phyloP scores from a whole-genome alignment of 2,113 vertebrate species.

The Pao palembangensis region DNA sequence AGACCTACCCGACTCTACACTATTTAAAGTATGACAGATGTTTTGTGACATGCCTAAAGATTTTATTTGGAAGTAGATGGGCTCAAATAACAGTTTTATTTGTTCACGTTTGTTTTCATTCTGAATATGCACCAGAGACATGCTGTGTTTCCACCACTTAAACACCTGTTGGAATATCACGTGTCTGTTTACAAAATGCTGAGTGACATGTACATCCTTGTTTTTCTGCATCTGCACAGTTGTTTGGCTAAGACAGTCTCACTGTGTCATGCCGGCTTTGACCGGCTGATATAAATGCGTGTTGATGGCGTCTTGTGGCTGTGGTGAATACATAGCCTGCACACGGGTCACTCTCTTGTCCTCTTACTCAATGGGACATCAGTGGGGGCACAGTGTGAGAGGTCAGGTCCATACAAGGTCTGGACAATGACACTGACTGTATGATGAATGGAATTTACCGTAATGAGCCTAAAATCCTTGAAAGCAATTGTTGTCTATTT shows the following conservation, averaged over 20 bases:
- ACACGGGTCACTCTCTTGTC: conserved; percentile 35
- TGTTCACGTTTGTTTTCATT: conserved; percentile 16
- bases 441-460: conserved; percentile 29
- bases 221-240: not conserved
- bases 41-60: conserved; percentile 12
- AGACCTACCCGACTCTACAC: conserved; percentile 44
- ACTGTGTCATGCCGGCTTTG: conserved; percentile 27
- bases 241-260: conserved; percentile 9
- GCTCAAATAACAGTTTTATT: conserved; percentile 19
- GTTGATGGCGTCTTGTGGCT: conserved; percentile 48
- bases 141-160: not conserved
- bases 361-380: conserved; percentile 32
- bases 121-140: conserved; percentile 6
- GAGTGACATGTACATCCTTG: conserved; percentile 1
- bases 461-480: conserved; percentile 34
- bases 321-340: conserved; percentile 38
- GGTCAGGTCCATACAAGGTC: conserved; percentile 29
- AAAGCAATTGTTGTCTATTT: not conserved
- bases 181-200: conserved; percentile 6
- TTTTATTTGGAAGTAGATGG: conserved; percentile 42
- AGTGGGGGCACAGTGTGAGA: conserved; percentile 22
- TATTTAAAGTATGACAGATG: conserved; percentile 48
- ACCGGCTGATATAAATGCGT: conserved; percentile 46
- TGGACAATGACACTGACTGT: conserved; percentile 27
- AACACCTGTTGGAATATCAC: conserved; percentile 11